Base-by-base conservation (phyloP, 2,888 invertebrate species). In the Macrophya alboannulata region DNA sequence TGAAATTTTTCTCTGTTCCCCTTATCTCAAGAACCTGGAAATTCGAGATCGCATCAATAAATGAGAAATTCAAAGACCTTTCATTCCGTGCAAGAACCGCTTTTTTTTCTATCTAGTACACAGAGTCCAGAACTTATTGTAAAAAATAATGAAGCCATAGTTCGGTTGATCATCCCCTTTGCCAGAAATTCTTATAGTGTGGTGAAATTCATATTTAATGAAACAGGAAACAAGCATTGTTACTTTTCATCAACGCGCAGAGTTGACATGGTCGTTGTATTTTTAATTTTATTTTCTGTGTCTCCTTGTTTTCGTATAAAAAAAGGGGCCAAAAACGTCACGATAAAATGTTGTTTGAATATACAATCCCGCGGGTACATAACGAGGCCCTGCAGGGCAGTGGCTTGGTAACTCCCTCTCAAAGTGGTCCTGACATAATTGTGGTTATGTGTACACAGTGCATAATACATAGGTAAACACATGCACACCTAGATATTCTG, bases 371-470 rank as follows among this genome's bases (percentile, higher is more conserved):
- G 0, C 1, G 62, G 25, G 62, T 25, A 21, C 9, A 62, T 62
- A 25, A 62, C 62, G 62, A 25, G 62, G 62, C 62, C 62, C 62
- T 62, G 12, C 55, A n/a, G 25, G 25, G 68, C 68, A 68, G 68
- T 68, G 37, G 68, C 37, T 68, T 37, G 62, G 62, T 25, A 21
- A 25, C 62, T 62, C 62, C 25, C 62, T 76, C 62, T 51, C 81
- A 81, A 81, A 81, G 81, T 81, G 81, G 59, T 62, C n/a, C 81
- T 81, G 81, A 81, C 81, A 62, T 55, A 55, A 77, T 81, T 81
- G 59, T 43, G 81, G 59, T 59, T 31, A 59, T 40, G 10, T 40
- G 62, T 43, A 62, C 43, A 81, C 43, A 15, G 81, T 21, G 81
- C 81, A 81, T 62, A 81, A 62, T 81, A 62, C 77, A 77, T 77